Evolutionary conservation across 2,113 vertebrate genomes (phyloP).

Genomic region (Siphamia tubifer): DNA sequence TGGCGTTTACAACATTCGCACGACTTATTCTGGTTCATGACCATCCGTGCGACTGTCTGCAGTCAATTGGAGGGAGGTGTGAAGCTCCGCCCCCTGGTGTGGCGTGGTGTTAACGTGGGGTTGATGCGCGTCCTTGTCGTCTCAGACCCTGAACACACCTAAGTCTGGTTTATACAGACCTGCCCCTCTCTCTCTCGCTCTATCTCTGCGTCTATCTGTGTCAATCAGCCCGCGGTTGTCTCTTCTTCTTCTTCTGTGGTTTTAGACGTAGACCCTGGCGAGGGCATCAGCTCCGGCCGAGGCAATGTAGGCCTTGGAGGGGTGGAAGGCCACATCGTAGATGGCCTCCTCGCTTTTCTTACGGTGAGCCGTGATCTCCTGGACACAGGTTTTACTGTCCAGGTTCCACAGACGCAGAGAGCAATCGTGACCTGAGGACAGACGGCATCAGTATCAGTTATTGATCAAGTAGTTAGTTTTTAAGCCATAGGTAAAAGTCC

Average conservation of each 20-base stretch:
- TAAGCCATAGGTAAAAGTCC: no score
- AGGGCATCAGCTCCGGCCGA: conserved; percentile 97
- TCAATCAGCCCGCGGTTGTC: background rate
- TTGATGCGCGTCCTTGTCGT: background rate
- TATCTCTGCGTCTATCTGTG: background rate
- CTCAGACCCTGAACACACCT: conserved; percentile 47
- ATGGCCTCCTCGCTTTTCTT: conserved; percentile 99
- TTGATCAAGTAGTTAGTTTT: fast-evolving
- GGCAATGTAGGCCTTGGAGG: conserved; percentile 98
- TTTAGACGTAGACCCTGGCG: conserved; percentile 96
- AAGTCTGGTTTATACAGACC: conserved; percentile 29
- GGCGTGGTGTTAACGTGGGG: background rate
- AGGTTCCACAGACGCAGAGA: conserved; percentile 99
- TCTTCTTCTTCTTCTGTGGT: background rate
- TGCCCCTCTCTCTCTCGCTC: conserved; percentile 3
- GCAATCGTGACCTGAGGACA: conserved; percentile 93
- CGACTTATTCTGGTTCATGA: conserved; percentile 1
- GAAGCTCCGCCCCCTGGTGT: background rate
- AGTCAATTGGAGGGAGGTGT: background rate
- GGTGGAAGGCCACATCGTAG: conserved; percentile 99
- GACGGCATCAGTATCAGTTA: background rate
- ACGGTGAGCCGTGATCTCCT: conserved; percentile 98
- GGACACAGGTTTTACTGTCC: conserved; percentile 98
- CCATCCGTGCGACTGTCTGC: background rate
- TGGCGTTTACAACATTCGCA: conserved; percentile 9